Evolutionary conservation across 2,888 invertebrate genomes (phyloP).

Genomic region (Sinopyrophorus schimmeli): DNA sequence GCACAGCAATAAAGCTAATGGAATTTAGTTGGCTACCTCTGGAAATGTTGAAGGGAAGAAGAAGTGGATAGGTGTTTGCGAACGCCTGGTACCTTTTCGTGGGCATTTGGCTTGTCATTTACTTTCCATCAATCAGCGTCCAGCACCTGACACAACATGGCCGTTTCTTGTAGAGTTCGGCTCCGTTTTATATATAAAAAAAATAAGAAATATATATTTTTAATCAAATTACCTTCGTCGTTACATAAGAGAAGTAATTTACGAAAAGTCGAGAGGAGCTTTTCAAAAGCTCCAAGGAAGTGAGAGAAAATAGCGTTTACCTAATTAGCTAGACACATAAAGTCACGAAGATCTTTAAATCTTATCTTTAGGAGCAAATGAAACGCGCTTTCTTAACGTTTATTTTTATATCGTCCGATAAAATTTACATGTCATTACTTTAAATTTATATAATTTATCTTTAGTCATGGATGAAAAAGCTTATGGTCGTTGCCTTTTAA

Average conservation of each 20-base stretch:
- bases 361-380: conserved; percentile 14
- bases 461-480: too few relatives aligned
- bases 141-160: conserved; percentile 41
- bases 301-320: conserved; percentile 33
- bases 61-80: conserved; percentile 27
- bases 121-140: conserved; percentile 44
- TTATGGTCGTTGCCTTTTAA: too few relatives aligned
- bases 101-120: conserved; percentile 42
- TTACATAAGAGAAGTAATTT: conserved; percentile 30
- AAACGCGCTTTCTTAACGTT: background rate
- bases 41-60: too few relatives aligned
- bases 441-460: conserved; percentile 12
- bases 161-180: too few relatives aligned
- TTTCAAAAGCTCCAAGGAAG: conserved; percentile 27
- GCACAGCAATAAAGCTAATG: conserved; percentile 36
- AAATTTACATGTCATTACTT: conserved; percentile 13
- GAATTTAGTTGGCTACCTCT: conserved; percentile 32
- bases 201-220: too few relatives aligned
- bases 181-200: too few relatives aligned
- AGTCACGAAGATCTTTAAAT: conserved; percentile 32
- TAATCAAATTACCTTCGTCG: too few relatives aligned
- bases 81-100: conserved; percentile 35
- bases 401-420: conserved; percentile 1
- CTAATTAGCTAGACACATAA: conserved; percentile 35
- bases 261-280: conserved; percentile 19